Percentiles rank a stretch among this genome's conserved stretches.
These are phyloP conservation scores for Matsumurasca onukii DNA, from an alignment of 1,140 invertebrate genomes.

Conservation along the genomic window DNA sequence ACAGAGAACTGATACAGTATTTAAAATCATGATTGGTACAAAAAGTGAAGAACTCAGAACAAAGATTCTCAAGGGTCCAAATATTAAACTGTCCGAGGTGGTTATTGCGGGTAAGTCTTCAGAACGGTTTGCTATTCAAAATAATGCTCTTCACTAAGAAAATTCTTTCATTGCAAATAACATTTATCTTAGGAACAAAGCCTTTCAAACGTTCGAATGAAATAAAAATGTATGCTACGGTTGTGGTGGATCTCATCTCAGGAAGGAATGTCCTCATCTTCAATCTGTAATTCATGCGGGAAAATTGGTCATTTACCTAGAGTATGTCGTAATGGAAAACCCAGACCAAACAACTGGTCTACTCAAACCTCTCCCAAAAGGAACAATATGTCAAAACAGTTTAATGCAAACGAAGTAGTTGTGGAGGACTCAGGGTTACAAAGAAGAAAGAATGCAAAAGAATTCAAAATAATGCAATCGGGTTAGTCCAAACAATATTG, in stretches of 20 bases:
- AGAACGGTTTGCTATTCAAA: background rate
- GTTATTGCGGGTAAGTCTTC: conserved; percentile 5
- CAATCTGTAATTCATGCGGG: background rate
- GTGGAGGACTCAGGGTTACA: too few species aligned
- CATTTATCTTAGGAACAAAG: background rate
- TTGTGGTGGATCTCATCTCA: conserved; percentile 5
- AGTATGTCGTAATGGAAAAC: too few species aligned
- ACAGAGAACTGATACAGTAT: background rate
- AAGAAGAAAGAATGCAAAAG: too few species aligned
- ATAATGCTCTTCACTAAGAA: background rate
- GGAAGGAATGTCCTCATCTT: background rate
- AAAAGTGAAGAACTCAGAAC: conserved; percentile 5
- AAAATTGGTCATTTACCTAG: too few species aligned
- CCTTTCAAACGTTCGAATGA: background rate
- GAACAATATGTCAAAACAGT: too few species aligned
- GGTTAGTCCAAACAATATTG: too few species aligned
- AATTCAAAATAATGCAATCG: too few species aligned
- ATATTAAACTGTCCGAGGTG: background rate
- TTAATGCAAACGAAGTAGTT: too few species aligned
- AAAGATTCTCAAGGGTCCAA: too few species aligned
- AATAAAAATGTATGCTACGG: background rate
- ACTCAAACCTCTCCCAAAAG: too few species aligned
- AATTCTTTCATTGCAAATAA: background rate
- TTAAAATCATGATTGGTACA: conserved; percentile 1
- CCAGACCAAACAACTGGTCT: too few species aligned